Conservation (phyloP, 2,797 vertebrate species). For the Pseudochirops cupreus region DNA sequence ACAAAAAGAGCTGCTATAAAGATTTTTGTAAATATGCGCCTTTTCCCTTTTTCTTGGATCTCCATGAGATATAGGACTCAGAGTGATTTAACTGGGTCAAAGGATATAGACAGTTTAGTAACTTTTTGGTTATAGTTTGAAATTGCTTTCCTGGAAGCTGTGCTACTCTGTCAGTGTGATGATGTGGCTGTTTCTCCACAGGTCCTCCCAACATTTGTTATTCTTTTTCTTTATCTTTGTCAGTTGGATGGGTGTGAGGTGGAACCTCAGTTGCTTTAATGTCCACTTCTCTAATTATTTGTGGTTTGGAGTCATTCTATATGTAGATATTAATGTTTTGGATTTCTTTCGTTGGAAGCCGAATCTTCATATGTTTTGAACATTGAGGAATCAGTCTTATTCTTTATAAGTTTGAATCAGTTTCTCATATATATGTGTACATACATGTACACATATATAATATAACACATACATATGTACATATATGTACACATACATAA, state of each 20-base stretch:
- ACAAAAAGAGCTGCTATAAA: background rate
- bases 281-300: background rate
- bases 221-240: background rate
- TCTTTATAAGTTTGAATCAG: background rate
- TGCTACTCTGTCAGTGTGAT: background rate
- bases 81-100: background rate
- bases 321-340: background rate
- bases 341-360: background rate
- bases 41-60: background rate
- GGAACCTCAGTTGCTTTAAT: background rate
- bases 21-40: background rate
- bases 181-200: background rate
- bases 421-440: background rate
- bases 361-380: background rate
- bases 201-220: background rate
- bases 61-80: background rate
- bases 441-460: background rate
- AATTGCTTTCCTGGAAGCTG: background rate
- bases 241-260: background rate
- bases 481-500: background rate
- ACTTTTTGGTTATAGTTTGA: background rate
- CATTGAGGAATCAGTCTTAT: background rate
- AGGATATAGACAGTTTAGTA: background rate
- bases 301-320: background rate
- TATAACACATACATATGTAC: background rate